Conservation (phyloP, 2,888 invertebrate species). For the Hoplodrina blanda region DNA sequence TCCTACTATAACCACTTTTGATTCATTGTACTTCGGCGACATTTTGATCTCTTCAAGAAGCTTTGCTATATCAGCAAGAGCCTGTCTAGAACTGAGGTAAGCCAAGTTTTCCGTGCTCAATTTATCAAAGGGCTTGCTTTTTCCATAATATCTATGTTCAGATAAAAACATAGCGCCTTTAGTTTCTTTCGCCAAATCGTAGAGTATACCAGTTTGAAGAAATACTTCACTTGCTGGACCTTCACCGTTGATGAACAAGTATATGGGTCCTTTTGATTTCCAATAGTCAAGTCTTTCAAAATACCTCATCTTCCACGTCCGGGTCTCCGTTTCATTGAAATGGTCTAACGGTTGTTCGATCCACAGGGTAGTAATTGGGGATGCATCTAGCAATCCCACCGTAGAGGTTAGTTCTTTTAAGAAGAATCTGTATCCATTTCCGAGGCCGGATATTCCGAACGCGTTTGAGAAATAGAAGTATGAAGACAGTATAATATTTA, state of each 20-base stretch:
- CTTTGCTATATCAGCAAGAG: conserved; percentile 80
- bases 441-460: conserved; percentile 68
- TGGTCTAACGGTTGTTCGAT: conserved; percentile 82
- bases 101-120: conserved; percentile 74
- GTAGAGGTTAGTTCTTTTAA: conserved; percentile 68
- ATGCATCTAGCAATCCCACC: conserved; percentile 55
- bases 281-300: conserved; percentile 78
- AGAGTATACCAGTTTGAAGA: conserved; percentile 77
- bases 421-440: conserved; percentile 72
- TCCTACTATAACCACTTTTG: conserved; percentile 83
- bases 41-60: conserved; percentile 74
- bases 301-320: conserved; percentile 83
- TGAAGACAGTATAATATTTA: conserved; percentile 59
- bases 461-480: conserved; percentile 62
- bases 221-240: conserved; percentile 73
- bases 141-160: conserved; percentile 86
- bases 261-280: conserved; percentile 79
- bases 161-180: conserved; percentile 81
- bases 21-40: conserved; percentile 67
- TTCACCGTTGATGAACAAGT: conserved; percentile 82
- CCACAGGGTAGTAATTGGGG: conserved; percentile 71
- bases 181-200: conserved; percentile 83
- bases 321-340: conserved; percentile 74
- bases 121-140: conserved; percentile 80
- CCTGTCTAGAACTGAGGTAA: conserved; percentile 81